phyloP scores from a whole-genome alignment of 2,888 invertebrate species.

The Andrena haemorrhoa region DNA sequence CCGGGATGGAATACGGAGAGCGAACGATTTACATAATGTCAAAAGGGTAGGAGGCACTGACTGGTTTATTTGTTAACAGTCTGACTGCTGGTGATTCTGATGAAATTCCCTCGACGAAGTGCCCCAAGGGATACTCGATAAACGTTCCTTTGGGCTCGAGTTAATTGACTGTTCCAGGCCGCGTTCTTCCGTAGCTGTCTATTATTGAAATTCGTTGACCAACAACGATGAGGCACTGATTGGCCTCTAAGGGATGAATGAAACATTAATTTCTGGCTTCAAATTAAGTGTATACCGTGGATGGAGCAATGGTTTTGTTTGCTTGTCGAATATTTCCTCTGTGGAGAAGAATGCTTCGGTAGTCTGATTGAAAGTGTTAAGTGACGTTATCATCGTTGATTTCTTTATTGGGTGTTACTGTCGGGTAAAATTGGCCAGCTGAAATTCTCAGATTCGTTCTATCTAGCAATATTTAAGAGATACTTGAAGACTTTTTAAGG shows the following conservation, averaged over 20 bases:
- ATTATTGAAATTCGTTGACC: conserved; percentile 2
- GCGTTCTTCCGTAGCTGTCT: background rate
- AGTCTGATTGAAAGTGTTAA: no score
- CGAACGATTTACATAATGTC: background rate
- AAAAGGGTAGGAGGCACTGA: background rate
- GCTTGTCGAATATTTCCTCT: no score
- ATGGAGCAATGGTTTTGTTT: background rate
- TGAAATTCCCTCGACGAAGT: conserved; percentile 8
- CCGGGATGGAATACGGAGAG: background rate
- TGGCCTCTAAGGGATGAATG: background rate
- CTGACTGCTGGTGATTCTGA: background rate
- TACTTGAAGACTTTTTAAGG: no score
- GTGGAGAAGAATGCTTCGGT: no score
- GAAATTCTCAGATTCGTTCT: no score
- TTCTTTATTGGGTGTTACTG: no score
- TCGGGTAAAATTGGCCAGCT: no score
- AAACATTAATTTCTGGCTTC: background rate
- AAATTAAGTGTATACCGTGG: background rate
- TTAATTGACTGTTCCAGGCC: background rate
- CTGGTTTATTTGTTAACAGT: conserved; percentile 17
- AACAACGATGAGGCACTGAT: background rate
- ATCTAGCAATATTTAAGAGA: no score
- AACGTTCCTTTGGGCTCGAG: background rate
- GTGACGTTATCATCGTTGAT: no score
- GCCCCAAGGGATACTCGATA: background rate